phyloP scores from a whole-genome alignment of 37 sponge, comb jelly and placozoan species.

The Aplysina aerophoba region DNA sequence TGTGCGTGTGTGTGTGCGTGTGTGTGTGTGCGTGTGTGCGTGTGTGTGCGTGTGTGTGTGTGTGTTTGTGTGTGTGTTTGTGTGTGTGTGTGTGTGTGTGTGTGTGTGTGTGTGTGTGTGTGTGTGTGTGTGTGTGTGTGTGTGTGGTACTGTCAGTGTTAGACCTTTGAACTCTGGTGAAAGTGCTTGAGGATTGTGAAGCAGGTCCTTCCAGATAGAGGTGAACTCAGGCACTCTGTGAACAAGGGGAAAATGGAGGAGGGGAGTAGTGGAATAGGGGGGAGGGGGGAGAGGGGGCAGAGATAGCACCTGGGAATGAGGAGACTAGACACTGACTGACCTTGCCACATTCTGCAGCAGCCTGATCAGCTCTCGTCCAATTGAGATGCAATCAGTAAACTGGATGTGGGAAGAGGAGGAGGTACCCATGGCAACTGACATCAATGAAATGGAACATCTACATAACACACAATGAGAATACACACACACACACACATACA shows the following conservation, averaged over 20 bases:
- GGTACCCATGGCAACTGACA: background rate
- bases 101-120: background rate
- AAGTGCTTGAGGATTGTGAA: conserved; percentile 81
- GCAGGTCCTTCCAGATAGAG: conserved; percentile 86
- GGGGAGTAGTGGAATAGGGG: no score
- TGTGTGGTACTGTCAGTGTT: background rate
- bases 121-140: background rate
- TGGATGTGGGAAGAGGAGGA: conserved; percentile 43
- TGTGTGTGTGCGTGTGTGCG: background rate
- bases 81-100: no score
- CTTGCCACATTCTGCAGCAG: conserved; percentile 92
- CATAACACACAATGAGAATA: no score
- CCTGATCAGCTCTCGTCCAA: conserved; percentile 94
- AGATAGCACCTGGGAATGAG: background rate
- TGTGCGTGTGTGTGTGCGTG: background rate
- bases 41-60: background rate
- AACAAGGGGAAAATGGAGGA: background rate
- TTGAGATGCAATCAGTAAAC: conserved; percentile 87
- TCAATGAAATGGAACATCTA: no score
- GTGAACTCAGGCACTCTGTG: conserved; percentile 87
- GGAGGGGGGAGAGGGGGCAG: no score
- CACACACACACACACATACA: no score
- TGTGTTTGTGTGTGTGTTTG: no score
- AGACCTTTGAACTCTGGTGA: conserved; percentile 81
- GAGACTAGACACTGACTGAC: conserved; percentile 2